Percentiles rank a stretch among this genome's conserved stretches.
Conservation (phyloP, 1,140 invertebrate genomes). For the Hestina assimilis region DNA sequence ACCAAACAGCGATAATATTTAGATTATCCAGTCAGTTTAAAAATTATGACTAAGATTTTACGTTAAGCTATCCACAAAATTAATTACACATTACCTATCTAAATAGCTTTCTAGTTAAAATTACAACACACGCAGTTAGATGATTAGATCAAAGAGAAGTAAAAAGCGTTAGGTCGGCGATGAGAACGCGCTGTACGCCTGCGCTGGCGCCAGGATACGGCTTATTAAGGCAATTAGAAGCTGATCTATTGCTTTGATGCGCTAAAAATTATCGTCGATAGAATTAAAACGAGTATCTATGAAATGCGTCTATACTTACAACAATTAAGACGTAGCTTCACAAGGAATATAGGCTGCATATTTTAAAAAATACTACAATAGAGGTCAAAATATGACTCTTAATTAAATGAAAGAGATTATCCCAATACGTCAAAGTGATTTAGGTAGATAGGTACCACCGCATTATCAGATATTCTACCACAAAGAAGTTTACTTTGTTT, state of each 20-base stretch:
- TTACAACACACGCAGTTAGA: slow-evolving; percentile 6
- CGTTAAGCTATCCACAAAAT: background rate
- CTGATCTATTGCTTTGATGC: slow-evolving; percentile 41
- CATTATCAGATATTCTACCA: too few relatives aligned
- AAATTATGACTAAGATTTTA: too few relatives aligned
- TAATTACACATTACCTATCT: slow-evolving; percentile 5
- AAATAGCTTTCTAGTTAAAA: slow-evolving; percentile 20
- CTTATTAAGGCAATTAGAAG: slow-evolving; percentile 64
- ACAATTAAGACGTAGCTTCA: too few relatives aligned
- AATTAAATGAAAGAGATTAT: background rate
- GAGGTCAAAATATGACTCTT: too few relatives aligned
- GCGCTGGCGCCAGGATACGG: slow-evolving; percentile 46
- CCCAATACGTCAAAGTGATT: too few relatives aligned
- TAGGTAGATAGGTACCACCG: too few relatives aligned
- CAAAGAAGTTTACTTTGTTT: too few relatives aligned
- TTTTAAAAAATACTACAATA: too few relatives aligned
- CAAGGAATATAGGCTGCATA: too few relatives aligned
- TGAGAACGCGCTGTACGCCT: slow-evolving; percentile 26
- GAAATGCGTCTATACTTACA: background rate
- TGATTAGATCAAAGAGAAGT: slow-evolving; percentile 15
- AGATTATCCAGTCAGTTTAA: too few relatives aligned
- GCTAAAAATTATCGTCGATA: slow-evolving; percentile 13
- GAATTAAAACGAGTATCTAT: slow-evolving; percentile 9
- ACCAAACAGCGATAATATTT: too few relatives aligned
- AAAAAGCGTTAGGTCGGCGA: slow-evolving; percentile 25